These are phyloP conservation scores for Trichonephila inaurata DNA, from an alignment of 1,140 invertebrate species.

Conservation along the genomic window DNA sequence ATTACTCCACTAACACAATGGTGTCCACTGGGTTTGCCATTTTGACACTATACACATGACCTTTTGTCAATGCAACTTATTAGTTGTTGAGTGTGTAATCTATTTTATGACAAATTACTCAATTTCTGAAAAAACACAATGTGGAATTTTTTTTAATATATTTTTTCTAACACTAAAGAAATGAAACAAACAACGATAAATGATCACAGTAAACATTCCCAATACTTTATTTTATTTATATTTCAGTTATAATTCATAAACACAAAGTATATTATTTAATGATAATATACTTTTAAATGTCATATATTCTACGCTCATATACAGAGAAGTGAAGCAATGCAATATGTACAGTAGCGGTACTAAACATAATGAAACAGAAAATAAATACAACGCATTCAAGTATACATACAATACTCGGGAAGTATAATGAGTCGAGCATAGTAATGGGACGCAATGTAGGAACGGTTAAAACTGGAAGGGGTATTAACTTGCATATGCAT, in stretches of 20 bases:
- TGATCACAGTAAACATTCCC: neutral
- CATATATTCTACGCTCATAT: constrained; percentile 63
- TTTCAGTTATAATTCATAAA: constrained; percentile 67
- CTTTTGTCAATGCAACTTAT: no score
- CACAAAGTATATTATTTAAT: constrained; percentile 68
- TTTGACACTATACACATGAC: no score
- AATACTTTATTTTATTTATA: constrained; percentile 56
- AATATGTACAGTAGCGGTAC: constrained; percentile 68
- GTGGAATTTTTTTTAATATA: no score
- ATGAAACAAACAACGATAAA: neutral
- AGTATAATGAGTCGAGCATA: neutral
- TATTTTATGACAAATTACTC: no score
- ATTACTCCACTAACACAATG: no score
- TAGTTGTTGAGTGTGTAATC: no score
- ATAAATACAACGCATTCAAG: constrained; percentile 15
- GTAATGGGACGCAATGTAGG: constrained; percentile 60
- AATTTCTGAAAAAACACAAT: no score
- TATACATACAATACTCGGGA: neutral
- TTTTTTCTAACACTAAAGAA: no score
- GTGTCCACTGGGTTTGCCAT: no score
- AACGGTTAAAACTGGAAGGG: constrained; percentile 65
- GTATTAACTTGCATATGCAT: neutral
- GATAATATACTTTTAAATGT: constrained; percentile 57
- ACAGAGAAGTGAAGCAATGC: constrained; percentile 72
- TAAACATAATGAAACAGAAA: constrained; percentile 10